Conservation (phyloP, 2,113 vertebrate species). For the Anhinga rufa region DNA sequence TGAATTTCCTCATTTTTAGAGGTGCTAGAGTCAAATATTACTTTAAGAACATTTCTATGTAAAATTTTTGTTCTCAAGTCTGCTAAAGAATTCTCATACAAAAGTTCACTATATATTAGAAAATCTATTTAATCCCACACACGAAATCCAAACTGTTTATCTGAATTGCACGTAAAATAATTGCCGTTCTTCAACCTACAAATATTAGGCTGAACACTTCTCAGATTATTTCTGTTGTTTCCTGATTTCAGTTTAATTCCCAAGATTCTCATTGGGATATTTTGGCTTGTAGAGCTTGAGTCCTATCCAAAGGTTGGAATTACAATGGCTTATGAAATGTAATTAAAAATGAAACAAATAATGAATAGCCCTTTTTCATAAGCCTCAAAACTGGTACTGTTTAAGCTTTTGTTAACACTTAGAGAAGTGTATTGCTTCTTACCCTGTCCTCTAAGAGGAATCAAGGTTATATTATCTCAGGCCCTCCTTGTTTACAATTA, state of each 20-base stretch:
- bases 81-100: neutral
- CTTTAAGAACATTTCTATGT: neutral
- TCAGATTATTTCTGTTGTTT: neutral
- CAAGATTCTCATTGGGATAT: neutral
- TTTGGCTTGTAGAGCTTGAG: neutral
- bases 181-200: neutral
- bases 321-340: neutral
- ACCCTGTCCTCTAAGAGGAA: neutral
- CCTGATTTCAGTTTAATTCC: neutral
- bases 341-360: neutral
- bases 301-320: neutral
- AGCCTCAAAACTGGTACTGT: neutral
- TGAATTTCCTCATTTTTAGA: neutral
- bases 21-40: neutral
- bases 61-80: neutral
- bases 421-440: neutral
- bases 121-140: neutral
- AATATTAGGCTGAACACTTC: neutral
- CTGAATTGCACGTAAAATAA: neutral
- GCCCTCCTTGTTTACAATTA: neutral
- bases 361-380: neutral
- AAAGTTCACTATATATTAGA: neutral
- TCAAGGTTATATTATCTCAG: neutral
- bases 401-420: neutral
- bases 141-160: neutral